phyloP scores from a whole-genome alignment of 2,113 vertebrate genomes.

The Myotis lucifugus region DNA sequence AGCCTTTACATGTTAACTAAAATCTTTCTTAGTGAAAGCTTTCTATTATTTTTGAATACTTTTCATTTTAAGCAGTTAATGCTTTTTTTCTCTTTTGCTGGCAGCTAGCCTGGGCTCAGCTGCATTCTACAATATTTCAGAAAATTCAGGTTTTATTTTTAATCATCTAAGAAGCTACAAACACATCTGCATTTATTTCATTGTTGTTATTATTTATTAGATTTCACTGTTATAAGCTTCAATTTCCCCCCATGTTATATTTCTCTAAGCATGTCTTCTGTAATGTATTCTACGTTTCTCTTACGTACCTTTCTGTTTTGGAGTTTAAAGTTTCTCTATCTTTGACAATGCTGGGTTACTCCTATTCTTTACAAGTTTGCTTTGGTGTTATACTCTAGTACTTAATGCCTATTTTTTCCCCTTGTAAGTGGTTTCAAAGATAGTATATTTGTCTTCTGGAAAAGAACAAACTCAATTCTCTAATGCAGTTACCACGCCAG shows the following conservation, averaged over 20 bases:
- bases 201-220: background rate
- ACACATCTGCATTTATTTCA: slow-evolving; percentile 47
- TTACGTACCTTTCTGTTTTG: background rate
- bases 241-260: background rate
- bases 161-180: slow-evolving; percentile 36
- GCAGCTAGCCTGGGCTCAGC: slow-evolving; percentile 25
- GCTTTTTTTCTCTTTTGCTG: background rate
- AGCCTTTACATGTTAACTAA: slow-evolving; percentile 14
- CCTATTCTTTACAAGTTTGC: slow-evolving; percentile 60
- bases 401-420: slow-evolving; percentile 81
- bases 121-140: slow-evolving; percentile 47
- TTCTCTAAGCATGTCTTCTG: background rate
- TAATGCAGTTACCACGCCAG: slow-evolving; percentile 81
- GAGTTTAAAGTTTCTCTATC: background rate
- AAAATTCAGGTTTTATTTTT: background rate
- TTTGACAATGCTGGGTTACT: slow-evolving; percentile 13
- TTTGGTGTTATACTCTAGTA: slow-evolving; percentile 48
- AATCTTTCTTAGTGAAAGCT: background rate
- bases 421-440: slow-evolving; percentile 85
- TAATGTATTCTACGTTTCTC: background rate
- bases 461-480: slow-evolving; percentile 86
- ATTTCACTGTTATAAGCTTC: background rate
- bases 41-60: background rate
- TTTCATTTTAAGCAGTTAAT: slow-evolving; percentile 28
- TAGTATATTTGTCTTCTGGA: slow-evolving; percentile 88